These are phyloP conservation scores for Nyctibius grandis DNA, from an alignment of 2,797 vertebrate genomes.

Conservation along the genomic window DNA sequence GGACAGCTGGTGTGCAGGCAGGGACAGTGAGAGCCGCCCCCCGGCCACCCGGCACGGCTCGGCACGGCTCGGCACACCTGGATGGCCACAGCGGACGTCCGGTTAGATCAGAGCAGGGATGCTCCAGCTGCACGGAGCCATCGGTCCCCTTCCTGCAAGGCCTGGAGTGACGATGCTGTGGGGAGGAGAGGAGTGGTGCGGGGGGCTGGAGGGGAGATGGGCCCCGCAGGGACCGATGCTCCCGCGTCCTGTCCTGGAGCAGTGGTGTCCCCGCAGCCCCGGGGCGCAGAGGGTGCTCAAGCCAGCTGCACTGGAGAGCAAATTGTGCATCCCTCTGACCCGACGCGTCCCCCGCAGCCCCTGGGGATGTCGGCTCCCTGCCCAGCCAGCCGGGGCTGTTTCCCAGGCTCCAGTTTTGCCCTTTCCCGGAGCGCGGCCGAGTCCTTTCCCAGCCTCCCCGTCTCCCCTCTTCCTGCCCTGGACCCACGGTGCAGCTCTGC, in stretches of 20 bases:
- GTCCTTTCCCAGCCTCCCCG: not conserved
- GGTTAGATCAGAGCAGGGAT: not conserved
- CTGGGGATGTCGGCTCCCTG: not conserved
- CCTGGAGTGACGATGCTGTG: fast-evolving
- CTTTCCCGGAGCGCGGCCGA: not conserved
- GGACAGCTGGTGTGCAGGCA: not conserved
- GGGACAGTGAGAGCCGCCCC: not conserved
- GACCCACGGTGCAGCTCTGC: not conserved
- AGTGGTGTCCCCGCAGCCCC: fast-evolving
- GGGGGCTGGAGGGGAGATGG: fast-evolving
- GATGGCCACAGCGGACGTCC: not conserved
- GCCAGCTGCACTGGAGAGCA: not conserved
- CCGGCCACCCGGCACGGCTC: not conserved
- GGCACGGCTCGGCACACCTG: not conserved
- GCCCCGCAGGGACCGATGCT: fast-evolving
- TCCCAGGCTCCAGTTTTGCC: conserved; percentile 28
- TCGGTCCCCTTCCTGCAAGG: not conserved
- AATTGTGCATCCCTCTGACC: not conserved
- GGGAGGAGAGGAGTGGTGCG: not conserved
- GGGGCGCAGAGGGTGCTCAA: fast-evolving
- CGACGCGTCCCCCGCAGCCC: fast-evolving
- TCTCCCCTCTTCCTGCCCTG: not conserved
- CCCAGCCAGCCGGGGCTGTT: not conserved
- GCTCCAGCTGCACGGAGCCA: not conserved
- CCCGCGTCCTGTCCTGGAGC: fast-evolving